phyloP scores from a whole-genome alignment of 2,888 invertebrate genomes.

The Eupithecia subumbrata region DNA sequence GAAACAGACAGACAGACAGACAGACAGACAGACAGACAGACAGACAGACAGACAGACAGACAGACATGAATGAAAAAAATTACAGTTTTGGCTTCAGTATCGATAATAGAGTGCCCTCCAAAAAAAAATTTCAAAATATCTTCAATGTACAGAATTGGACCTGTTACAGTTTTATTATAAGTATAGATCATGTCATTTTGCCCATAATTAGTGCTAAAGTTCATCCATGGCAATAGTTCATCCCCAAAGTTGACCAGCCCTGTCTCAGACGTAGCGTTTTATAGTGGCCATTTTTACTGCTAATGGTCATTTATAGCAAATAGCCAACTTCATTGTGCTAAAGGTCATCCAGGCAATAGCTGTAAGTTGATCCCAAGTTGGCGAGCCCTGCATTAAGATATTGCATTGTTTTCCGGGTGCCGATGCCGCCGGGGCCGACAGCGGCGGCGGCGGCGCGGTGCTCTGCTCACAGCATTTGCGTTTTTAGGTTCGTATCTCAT shows the following conservation, averaged over 20 bases:
- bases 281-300: not conserved
- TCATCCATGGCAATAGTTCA: not conserved
- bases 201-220: not conserved
- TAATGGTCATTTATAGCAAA: not conserved
- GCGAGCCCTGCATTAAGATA: slow-evolving; percentile 24
- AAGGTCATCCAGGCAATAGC: not conserved
- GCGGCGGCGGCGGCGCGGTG: slow-evolving; percentile 74
- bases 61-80: too few species aligned
- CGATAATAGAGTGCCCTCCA: too few species aligned
- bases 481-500: slow-evolving; percentile 80
- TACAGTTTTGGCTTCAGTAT: too few species aligned
- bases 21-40: too few species aligned
- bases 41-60: too few species aligned
- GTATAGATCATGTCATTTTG: not conserved
- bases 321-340: not conserved
- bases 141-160: too few species aligned
- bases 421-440: slow-evolving; percentile 72
- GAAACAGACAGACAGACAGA: too few species aligned
- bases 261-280: slow-evolving; percentile 1
- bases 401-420: slow-evolving; percentile 74
- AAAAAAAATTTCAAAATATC: too few species aligned
- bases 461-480: slow-evolving; percentile 80
- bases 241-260: not conserved
- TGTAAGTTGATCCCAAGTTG: not conserved
- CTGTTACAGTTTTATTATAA: too few species aligned